Conservation (phyloP, 2,888 invertebrate genomes). For the Uropetala carovei region DNA sequence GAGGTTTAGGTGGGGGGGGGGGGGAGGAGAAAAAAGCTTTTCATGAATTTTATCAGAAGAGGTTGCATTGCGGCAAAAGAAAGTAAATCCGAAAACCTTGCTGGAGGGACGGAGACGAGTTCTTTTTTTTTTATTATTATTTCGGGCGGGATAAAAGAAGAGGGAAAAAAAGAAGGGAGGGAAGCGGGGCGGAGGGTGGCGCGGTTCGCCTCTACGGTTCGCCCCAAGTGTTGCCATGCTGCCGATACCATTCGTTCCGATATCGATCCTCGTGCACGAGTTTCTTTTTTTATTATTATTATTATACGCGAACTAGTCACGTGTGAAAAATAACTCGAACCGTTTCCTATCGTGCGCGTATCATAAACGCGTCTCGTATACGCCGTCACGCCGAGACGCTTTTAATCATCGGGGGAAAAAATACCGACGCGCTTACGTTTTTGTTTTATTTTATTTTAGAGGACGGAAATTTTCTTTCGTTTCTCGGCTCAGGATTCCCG, state of each 20-base stretch:
- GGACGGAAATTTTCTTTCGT: too few relatives aligned
- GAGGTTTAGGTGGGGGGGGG: background rate
- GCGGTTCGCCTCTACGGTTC: conserved; percentile 2
- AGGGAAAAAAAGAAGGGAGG: background rate
- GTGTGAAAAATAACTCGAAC: conserved; percentile 52
- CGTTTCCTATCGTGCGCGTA: background rate
- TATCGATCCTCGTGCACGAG: conserved; percentile 57
- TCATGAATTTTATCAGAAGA: conserved; percentile 43
- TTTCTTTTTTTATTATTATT: background rate
- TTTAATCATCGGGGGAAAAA: background rate
- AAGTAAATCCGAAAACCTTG: conserved; percentile 42
- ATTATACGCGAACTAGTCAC: conserved; percentile 45
- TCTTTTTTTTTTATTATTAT: background rate
- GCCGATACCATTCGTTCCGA: conserved; percentile 3
- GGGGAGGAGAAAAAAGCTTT: background rate
- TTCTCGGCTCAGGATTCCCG: too few relatives aligned
- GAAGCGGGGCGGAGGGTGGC: background rate
- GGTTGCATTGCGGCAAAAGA: conserved; percentile 48
- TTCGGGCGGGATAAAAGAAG: background rate
- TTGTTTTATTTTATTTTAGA: too few relatives aligned
- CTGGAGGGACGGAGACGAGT: conserved; percentile 40
- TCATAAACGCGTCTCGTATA: conserved; percentile 8
- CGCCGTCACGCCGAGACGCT: background rate
- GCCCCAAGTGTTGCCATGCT: conserved; percentile 57
- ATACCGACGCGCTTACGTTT: background rate